These are phyloP conservation scores for Peromyscus eremicus DNA, from an alignment of 2,797 vertebrate species.

Conservation along the genomic window DNA sequence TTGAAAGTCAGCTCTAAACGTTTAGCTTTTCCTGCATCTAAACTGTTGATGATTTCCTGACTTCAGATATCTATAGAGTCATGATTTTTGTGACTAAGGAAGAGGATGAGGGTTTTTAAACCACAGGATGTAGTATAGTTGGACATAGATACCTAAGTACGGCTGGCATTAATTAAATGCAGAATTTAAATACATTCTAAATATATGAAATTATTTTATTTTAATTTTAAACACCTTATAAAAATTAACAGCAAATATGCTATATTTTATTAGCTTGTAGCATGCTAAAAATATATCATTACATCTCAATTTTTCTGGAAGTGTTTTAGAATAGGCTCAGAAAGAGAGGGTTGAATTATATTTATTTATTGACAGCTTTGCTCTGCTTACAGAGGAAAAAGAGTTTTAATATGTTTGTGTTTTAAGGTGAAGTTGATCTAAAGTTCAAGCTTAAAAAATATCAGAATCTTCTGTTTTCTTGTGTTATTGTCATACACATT, in stretches of 20 bases:
- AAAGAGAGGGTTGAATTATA: constrained; percentile 1
- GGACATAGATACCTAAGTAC: background rate
- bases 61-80: background rate
- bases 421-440: constrained; percentile 40
- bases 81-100: constrained; percentile 48
- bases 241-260: constrained; percentile 46
- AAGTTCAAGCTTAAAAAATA: constrained; percentile 44
- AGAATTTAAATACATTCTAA: constrained; percentile 53
- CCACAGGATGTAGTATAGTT: constrained; percentile 34
- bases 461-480: background rate
- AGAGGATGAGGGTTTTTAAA: constrained; percentile 37
- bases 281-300: constrained; percentile 61
- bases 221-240: constrained; percentile 75
- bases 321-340: constrained; percentile 50
- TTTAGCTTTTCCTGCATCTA: constrained; percentile 34
- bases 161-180: constrained; percentile 46
- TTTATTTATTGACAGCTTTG: constrained; percentile 11
- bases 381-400: background rate
- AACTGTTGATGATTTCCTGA: constrained; percentile 29
- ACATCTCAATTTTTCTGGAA: constrained; percentile 50
- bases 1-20: background rate
- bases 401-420: constrained; percentile 47
- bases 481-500: background rate
- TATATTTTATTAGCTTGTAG: constrained; percentile 67
- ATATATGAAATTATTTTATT: constrained; percentile 68